phyloP scores from a whole-genome alignment of 1,140 invertebrate genomes.

The Heterodera schachtii region DNA sequence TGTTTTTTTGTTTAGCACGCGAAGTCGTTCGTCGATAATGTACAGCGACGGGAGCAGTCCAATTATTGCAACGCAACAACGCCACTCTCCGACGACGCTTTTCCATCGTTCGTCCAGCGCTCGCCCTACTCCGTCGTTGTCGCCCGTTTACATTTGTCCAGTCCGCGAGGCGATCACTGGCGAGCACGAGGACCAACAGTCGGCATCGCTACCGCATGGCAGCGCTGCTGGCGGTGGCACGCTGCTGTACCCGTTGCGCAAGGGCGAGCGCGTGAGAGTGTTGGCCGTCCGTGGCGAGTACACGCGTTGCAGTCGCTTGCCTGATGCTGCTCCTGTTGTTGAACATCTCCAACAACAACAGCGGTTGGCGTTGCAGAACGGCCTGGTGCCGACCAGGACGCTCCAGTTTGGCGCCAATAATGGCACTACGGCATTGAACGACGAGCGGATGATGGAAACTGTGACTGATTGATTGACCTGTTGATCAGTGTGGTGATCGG shows the following conservation, averaged over 20 bases:
- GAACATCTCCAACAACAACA: neutral
- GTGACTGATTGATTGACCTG: too few relatives aligned
- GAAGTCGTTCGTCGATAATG: neutral
- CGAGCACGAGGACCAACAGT: neutral
- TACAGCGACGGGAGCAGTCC: too few relatives aligned
- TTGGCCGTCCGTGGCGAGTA: constrained; percentile 47
- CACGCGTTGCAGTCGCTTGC: constrained; percentile 46
- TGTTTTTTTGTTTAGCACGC: neutral
- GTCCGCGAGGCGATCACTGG: constrained; percentile 7
- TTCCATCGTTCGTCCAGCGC: neutral
- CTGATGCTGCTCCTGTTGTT: too few relatives aligned
- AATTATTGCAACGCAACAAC: neutral
- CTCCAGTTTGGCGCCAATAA: neutral
- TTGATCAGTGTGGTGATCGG: too few relatives aligned
- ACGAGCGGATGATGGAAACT: neutral
- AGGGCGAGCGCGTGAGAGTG: constrained; percentile 50
- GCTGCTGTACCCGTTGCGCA: constrained; percentile 41
- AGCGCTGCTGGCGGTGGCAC: neutral
- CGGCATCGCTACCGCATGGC: neutral
- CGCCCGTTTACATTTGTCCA: neutral
- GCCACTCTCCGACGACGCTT: neutral
- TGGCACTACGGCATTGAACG: neutral
- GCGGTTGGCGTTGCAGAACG: constrained; percentile 30
- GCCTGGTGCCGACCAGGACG: constrained; percentile 37
- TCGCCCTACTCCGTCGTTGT: neutral